Base-by-base conservation (phyloP, 2,888 invertebrate genomes). In the Elmis aenea region DNA sequence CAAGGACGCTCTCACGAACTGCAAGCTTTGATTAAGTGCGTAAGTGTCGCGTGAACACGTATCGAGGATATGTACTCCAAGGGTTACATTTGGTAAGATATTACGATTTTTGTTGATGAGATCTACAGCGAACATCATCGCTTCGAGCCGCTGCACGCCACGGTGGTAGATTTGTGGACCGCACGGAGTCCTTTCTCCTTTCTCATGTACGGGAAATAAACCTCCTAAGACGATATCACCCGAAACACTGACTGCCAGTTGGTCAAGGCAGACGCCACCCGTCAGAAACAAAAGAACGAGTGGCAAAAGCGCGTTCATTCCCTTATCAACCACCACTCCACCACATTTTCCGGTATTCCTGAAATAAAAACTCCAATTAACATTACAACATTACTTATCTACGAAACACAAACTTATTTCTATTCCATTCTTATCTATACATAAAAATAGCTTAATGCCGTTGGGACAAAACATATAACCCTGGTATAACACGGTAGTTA, bases 121-220 rank as follows among this genome's bases (percentile, higher is more conserved):
- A 50, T 77, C 73, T 21, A 80, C 61, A 2, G 77, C 76, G 57
- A 70, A 79, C 44, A 79, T 63, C 67, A 80, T 70, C 2, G 79
- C 79, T 59, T 80, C 81, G 40, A 80, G 60, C 5, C 76, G 70
- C 50, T 79, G 79, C 4, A 80, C 71, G 3, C 79, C 79, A 21
- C 79, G 75, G 51, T 77, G 74, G 46, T 72, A 71, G 55, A 77
- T 68, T 52, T 68, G 72, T 13, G 63, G 64, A 1, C 71, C 71
- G 48, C 72, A 72, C 26, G 70, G 58, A 11, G 65, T 59, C 21
- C 62, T 52, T 42, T 76, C 75, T 4, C 73, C 65, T 56, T 75
- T 71, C 45, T 73, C 72, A 55, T 79, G 79, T 5, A 79, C 73
- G 1, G 79, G 79, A 58, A 79, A 78, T 26, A 79, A 51, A 2